Percentiles rank a stretch among this genome's conserved stretches.
These are phyloP conservation scores for Pharmacophagus antenor DNA, from an alignment of 2,888 invertebrate genomes.

Conservation along the genomic window DNA sequence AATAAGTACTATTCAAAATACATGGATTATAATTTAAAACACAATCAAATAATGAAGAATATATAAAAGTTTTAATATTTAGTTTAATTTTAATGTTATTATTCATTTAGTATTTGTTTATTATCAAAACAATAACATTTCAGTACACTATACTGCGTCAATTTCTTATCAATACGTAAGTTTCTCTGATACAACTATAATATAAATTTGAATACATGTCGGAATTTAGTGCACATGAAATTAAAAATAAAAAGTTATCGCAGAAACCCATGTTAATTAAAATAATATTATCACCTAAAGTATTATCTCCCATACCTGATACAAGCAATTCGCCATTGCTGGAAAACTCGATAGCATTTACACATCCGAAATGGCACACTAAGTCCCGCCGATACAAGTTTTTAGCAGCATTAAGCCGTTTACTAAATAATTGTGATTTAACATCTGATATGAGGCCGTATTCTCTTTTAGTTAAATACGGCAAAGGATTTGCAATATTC, in stretches of 20 bases:
- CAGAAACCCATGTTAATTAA: not conserved
- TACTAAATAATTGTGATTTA: constrained; percentile 81
- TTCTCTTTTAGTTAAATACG: constrained; percentile 82
- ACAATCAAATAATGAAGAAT: too few relatives aligned
- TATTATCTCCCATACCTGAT: constrained; percentile 85
- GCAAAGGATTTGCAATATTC: constrained; percentile 80
- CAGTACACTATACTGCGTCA: constrained; percentile 7
- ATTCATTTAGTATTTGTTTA: not conserved
- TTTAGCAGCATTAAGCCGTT: constrained; percentile 84
- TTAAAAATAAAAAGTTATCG: not conserved
- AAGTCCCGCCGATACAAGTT: constrained; percentile 92
- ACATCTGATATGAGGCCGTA: constrained; percentile 80
- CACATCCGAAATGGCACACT: constrained; percentile 95
- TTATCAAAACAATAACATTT: constrained; percentile 1
- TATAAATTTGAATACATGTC: not conserved
- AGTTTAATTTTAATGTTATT: too few relatives aligned
- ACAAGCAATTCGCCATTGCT: constrained; percentile 91
- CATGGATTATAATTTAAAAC: too few relatives aligned
- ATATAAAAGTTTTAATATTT: too few relatives aligned
- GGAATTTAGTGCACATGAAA: not conserved
- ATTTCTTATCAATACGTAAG: constrained; percentile 21
- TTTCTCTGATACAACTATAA: constrained; percentile 6
- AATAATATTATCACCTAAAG: constrained; percentile 20
- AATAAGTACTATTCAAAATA: too few relatives aligned
- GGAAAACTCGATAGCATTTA: constrained; percentile 97